phyloP scores from a whole-genome alignment of 2,797 vertebrate genomes.

The Delichon dasypus region DNA sequence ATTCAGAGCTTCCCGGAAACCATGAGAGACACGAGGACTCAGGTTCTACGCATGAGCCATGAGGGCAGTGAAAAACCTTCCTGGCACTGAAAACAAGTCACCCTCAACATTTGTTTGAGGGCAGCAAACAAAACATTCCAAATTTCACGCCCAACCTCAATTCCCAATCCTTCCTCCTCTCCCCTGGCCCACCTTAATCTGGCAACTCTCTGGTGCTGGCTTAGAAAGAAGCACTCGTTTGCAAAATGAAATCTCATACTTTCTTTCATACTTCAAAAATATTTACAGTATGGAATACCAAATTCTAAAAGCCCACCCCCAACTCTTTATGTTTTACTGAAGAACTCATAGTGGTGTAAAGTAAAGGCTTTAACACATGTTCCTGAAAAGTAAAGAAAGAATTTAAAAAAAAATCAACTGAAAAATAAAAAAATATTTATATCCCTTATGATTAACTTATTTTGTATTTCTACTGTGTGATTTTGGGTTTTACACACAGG shows the following conservation, averaged over 20 bases:
- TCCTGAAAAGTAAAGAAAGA: neutral
- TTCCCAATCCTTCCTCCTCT: neutral
- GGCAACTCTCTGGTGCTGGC: neutral
- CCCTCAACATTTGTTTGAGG: too few relatives aligned
- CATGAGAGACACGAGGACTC: rapidly evolving
- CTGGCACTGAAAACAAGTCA: too few relatives aligned
- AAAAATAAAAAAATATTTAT: neutral
- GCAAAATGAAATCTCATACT: neutral
- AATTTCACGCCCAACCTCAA: neutral
- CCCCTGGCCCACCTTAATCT: neutral
- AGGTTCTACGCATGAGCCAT: rapidly evolving
- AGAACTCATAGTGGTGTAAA: neutral
- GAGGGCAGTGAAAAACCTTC: neutral
- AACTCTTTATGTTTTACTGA: neutral
- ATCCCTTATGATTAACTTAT: neutral
- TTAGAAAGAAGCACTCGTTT: neutral
- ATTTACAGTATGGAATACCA: rapidly evolving
- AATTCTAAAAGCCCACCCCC: neutral
- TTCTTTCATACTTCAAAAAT: neutral
- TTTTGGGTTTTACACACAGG: neutral
- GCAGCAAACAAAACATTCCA: neutral
- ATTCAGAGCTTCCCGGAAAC: neutral
- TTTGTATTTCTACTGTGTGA: rapidly evolving
- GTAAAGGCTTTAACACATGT: neutral
- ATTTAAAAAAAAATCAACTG: rapidly evolving